Conservation (phyloP, 2,888 invertebrate species). For the Megamerina dolium region DNA sequence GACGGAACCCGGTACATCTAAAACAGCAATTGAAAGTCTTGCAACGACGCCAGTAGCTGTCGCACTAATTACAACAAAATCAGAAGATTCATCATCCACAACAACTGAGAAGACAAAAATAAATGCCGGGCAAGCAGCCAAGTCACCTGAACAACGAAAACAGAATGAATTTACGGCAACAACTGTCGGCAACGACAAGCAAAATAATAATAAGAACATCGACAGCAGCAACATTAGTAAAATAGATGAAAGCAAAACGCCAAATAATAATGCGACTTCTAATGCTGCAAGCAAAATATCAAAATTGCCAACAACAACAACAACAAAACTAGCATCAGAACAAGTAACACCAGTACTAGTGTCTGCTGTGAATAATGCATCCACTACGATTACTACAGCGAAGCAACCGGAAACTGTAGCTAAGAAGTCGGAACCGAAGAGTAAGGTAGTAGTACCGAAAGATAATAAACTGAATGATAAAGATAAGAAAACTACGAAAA, state of each 20-base stretch:
- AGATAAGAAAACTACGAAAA: too few species aligned
- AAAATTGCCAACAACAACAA: slow-evolving; percentile 13
- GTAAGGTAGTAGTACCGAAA: slow-evolving; percentile 11
- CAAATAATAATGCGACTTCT: slow-evolving; percentile 4
- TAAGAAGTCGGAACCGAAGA: slow-evolving; percentile 3
- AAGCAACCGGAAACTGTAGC: slow-evolving; percentile 3
- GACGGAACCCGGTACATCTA: slow-evolving; percentile 8
- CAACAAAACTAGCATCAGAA: slow-evolving; percentile 21
- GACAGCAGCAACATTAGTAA: slow-evolving; percentile 15
- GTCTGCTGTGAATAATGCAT: background rate
- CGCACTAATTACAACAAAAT: too few species aligned
- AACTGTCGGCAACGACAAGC: slow-evolving; percentile 21
- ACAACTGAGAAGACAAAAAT: slow-evolving; percentile 40
- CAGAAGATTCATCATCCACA: slow-evolving; percentile 22
- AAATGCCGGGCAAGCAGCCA: slow-evolving; percentile 45
- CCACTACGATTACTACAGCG: background rate
- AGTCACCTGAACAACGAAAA: slow-evolving; percentile 44
- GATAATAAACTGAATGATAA: too few species aligned
- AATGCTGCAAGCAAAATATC: slow-evolving; percentile 7
- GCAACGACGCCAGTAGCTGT: slow-evolving; percentile 19
- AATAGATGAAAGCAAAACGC: slow-evolving; percentile 10
- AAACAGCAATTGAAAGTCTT: slow-evolving; percentile 14
- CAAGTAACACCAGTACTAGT: background rate
- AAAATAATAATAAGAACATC: slow-evolving; percentile 21
- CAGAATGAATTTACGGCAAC: slow-evolving; percentile 25